A percentile compares a stretch with the other conserved stretches of the same genome.
These are phyloP conservation scores for Mus spicilegus DNA, from an alignment of 2,113 vertebrate species.

Conservation along the genomic window DNA sequence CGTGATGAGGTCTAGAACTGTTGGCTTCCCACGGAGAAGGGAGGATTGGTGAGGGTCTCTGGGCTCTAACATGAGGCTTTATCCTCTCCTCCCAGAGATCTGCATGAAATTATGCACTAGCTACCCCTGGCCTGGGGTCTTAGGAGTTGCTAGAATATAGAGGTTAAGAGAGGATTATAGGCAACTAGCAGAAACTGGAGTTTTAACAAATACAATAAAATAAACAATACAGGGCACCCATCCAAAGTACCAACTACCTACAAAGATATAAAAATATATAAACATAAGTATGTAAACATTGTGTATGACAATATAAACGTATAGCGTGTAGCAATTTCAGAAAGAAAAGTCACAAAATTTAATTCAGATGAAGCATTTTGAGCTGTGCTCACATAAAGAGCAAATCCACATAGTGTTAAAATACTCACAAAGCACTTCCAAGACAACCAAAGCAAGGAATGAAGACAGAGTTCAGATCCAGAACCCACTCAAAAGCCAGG, in stretches of 20 bases:
- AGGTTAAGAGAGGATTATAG: neutral
- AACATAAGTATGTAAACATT: neutral
- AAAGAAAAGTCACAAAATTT: neutral
- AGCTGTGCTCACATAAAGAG: neutral
- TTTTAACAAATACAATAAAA: neutral
- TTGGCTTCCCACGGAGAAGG: neutral
- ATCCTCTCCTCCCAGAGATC: neutral
- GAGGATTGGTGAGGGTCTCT: neutral
- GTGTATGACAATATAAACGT: neutral
- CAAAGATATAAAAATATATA: neutral
- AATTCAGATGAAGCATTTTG: neutral
- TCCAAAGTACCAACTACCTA: neutral
- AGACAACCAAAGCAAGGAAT: neutral
- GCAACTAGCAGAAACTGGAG: neutral
- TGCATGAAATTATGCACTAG: neutral
- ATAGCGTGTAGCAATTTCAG: neutral
- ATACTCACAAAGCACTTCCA: neutral
- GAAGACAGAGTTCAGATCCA: neutral
- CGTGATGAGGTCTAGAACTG: accelerated
- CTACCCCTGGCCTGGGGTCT: neutral
- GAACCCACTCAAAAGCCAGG: neutral
- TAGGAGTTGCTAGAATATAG: neutral
- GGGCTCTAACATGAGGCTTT: neutral
- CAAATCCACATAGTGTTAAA: neutral
- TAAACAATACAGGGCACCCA: neutral